phyloP scores from a whole-genome alignment of 2,888 invertebrate species.

The Hyalella azteca region DNA sequence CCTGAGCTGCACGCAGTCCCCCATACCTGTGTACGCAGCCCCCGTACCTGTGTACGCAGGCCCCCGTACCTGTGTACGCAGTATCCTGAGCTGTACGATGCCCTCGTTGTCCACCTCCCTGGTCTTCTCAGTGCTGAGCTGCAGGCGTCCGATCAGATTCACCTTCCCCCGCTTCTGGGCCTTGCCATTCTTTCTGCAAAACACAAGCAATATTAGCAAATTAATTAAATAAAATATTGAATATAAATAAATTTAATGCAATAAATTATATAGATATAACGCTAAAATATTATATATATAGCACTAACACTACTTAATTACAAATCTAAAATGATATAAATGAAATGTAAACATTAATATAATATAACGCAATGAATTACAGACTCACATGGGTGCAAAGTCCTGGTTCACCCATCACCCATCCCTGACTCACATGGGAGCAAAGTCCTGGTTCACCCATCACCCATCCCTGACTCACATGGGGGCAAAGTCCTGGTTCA shows the following conservation, averaged over 20 bases:
- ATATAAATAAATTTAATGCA: too few relatives aligned
- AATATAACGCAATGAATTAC: too few relatives aligned
- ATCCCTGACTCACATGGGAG: neutral
- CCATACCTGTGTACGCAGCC: neutral
- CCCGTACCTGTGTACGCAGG: neutral
- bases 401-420: slow-evolving; percentile 1
- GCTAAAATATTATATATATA: too few relatives aligned
- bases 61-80: slow-evolving; percentile 71
- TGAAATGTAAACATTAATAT: too few relatives aligned
- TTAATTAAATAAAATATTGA: too few relatives aligned
- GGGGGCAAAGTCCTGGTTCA: slow-evolving; percentile 21
- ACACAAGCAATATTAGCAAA: too few relatives aligned
- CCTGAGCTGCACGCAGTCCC: neutral
- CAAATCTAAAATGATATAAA: too few relatives aligned
- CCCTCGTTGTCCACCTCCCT: slow-evolving; percentile 98
- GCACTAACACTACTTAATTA: too few relatives aligned
- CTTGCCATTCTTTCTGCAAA: slow-evolving; percentile 92
- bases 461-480: neutral
- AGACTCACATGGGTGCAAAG: neutral
- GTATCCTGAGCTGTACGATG: slow-evolving; percentile 93
- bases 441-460: neutral
- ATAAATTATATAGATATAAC: too few relatives aligned
- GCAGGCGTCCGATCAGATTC: slow-evolving; percentile 93
- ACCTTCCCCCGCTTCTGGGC: slow-evolving; percentile 93
- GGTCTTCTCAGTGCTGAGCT: slow-evolving; percentile 91